These are phyloP conservation scores for Pseudeuparius sepicola DNA, from an alignment of 2,888 invertebrate genomes.

Conservation along the genomic window DNA sequence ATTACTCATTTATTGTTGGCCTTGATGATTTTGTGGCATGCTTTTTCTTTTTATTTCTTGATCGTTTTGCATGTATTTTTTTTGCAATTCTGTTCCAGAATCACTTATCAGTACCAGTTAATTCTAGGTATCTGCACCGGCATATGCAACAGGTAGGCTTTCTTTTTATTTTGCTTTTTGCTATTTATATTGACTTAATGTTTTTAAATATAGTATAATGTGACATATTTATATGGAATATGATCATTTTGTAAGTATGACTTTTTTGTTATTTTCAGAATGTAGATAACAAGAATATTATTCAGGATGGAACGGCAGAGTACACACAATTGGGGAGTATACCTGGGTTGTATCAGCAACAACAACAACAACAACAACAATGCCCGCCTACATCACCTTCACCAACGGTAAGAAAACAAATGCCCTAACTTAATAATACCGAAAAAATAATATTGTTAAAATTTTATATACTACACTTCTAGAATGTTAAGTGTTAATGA, in stretches of 20 bases:
- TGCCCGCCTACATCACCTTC: conserved; percentile 48
- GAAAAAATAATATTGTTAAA: too few species aligned
- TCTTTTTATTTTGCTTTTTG: conserved; percentile 24
- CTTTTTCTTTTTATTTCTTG: conserved; percentile 45
- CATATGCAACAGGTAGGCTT: conserved; percentile 52
- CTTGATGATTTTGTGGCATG: conserved; percentile 26
- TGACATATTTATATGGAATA: conserved; percentile 4
- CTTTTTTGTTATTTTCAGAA: conserved; percentile 10
- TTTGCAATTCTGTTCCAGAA: conserved; percentile 64
- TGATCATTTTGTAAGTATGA: conserved; percentile 6
- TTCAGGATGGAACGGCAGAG: too few species aligned
- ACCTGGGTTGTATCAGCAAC: conserved; percentile 41
- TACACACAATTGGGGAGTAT: conserved; percentile 40
- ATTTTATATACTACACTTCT: too few species aligned
- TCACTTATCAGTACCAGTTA: conserved; percentile 80
- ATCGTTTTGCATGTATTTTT: conserved; percentile 43
- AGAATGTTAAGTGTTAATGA: too few species aligned
- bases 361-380: too few species aligned
- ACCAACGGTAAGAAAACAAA: conserved; percentile 41
- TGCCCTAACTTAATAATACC: conserved; percentile 5
- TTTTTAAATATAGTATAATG: neutral
- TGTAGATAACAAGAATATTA: too few species aligned
- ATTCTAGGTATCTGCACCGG: conserved; percentile 73
- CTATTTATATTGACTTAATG: conserved; percentile 18
- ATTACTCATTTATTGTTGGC: conserved; percentile 20